Evolutionary conservation across 2,888 invertebrate genomes (phyloP).

Genomic region (Lymantria monacha): DNA sequence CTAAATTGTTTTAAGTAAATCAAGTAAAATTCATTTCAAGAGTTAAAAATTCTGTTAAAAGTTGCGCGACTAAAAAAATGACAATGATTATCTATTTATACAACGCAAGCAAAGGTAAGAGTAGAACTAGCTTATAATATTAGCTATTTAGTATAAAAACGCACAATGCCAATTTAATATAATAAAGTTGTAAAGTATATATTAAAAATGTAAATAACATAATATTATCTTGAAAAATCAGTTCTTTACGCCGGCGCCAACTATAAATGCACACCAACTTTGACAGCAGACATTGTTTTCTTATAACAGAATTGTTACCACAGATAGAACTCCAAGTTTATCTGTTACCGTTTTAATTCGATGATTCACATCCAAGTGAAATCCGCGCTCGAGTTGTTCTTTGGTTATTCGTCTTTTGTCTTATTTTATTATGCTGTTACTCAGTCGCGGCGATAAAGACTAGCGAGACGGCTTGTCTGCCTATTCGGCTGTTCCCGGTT

Average conservation of each 20-base stretch:
- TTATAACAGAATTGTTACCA: constrained; percentile 30
- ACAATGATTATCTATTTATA: too few relatives aligned
- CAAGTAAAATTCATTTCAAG: too few relatives aligned
- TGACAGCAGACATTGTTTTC: constrained; percentile 33
- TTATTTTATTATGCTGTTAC: constrained; percentile 72
- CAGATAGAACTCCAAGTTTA: constrained; percentile 36
- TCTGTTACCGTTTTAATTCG: constrained; percentile 39
- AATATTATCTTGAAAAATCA: neutral
- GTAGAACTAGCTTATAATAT: too few relatives aligned
- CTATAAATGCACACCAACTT: constrained; percentile 17
- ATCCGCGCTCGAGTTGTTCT: constrained; percentile 42
- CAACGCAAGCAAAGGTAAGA: too few relatives aligned
- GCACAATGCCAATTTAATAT: too few relatives aligned
- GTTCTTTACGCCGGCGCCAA: neutral
- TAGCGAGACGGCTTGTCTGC: constrained; percentile 81
- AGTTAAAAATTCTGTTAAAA: too few relatives aligned
- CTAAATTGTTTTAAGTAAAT: too few relatives aligned
- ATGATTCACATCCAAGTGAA: constrained; percentile 38
- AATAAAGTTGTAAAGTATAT: too few relatives aligned
- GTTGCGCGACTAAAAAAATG: too few relatives aligned
- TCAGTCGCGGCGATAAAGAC: constrained; percentile 63
- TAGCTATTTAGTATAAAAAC: too few relatives aligned
- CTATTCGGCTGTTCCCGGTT: constrained; percentile 61
- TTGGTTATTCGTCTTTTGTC: constrained; percentile 68
- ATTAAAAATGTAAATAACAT: too few relatives aligned